These are phyloP conservation scores for Corydoras maculifer DNA, from an alignment of 2,113 vertebrate species.

Conservation along the genomic window DNA sequence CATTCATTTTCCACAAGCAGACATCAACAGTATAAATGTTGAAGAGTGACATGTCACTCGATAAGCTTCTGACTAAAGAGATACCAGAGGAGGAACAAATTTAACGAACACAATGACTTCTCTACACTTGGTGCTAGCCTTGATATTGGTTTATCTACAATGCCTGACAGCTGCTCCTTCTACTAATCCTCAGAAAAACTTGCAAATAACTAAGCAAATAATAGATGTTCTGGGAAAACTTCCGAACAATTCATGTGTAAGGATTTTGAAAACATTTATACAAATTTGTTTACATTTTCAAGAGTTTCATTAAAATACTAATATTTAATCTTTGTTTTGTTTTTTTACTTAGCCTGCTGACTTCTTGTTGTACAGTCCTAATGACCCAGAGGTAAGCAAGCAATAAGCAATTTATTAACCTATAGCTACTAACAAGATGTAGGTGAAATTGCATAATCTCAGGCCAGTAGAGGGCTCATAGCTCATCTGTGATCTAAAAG, in stretches of 20 bases:
- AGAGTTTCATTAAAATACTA: background rate
- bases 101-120: slow-evolving; percentile 21
- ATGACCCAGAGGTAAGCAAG: slow-evolving; percentile 39
- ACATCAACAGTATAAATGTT: slow-evolving; percentile 62
- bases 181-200: fast-evolving
- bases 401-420: background rate
- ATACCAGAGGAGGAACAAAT: slow-evolving; percentile 27
- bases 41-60: background rate
- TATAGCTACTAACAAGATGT: slow-evolving; percentile 3
- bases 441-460: slow-evolving; percentile 27
- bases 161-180: background rate
- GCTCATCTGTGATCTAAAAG: background rate
- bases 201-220: background rate
- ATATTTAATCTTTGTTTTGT: slow-evolving; percentile 12
- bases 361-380: slow-evolving; percentile 42
- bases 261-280: background rate
- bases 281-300: background rate
- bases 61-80: slow-evolving; percentile 18
- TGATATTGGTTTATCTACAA: slow-evolving; percentile 5
- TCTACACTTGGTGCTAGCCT: slow-evolving; percentile 25
- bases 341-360: fast-evolving
- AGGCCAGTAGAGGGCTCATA: slow-evolving; percentile 19
- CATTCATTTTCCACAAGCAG: slow-evolving; percentile 66
- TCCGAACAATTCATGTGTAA: background rate
- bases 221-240: background rate